Evolutionary conservation across 2,797 vertebrate species (phyloP).

Genomic region (Sardinella longiceps): DNA sequence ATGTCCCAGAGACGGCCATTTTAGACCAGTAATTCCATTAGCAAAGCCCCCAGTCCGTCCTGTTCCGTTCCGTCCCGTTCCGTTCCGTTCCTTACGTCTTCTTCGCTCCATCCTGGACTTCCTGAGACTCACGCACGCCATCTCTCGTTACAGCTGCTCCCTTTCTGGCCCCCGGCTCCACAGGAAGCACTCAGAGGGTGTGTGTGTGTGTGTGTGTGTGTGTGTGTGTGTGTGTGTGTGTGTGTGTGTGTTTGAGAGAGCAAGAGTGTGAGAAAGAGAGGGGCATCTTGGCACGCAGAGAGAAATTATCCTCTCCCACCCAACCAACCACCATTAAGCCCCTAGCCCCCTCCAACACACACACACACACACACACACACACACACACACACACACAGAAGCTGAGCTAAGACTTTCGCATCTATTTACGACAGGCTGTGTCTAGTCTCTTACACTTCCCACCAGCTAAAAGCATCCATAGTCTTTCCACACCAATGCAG

Average conservation of each 20-base stretch:
- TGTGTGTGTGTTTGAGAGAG: no score
- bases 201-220: neutral
- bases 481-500: neutral
- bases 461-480: conserved; percentile 51
- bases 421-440: conserved; percentile 73
- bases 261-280: no score
- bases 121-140: neutral
- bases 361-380: neutral
- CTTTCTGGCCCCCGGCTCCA: neutral
- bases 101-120: neutral
- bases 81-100: neutral
- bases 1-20: neutral
- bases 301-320: neutral
- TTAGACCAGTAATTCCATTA: no score
- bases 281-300: neutral
- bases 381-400: neutral
- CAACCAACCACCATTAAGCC: neutral
- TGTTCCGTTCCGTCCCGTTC: neutral
- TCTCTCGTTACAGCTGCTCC: neutral
- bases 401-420: conserved; percentile 54
- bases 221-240: no score
- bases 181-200: neutral
- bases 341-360: neutral
- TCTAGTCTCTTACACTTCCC: conserved; percentile 60
- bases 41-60: neutral